Conservation (phyloP, 2,113 vertebrate genomes). For the Antechinus stuartii region DNA sequence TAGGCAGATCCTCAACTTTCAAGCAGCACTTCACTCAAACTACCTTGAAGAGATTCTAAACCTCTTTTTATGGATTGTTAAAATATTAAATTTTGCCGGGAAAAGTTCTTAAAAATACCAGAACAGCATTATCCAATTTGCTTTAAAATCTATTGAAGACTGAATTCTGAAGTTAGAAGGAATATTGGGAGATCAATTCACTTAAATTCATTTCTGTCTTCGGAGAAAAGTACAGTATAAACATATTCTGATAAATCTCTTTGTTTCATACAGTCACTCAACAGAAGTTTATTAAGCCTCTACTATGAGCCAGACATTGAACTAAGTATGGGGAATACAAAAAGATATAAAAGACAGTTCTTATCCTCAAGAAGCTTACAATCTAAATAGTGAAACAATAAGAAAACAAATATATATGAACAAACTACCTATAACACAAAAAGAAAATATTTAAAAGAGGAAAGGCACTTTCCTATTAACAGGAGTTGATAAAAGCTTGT, state of each 20-base stretch:
- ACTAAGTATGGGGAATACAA: not conserved
- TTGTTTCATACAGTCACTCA: not conserved
- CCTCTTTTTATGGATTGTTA: too few species aligned
- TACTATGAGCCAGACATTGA: not conserved
- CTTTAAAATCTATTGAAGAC: too few species aligned
- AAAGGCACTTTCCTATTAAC: not conserved
- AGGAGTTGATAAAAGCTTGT: not conserved
- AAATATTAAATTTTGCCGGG: too few species aligned
- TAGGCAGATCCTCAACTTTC: too few species aligned
- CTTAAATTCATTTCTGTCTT: not conserved
- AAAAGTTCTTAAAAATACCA: too few species aligned
- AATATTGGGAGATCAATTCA: not conserved
- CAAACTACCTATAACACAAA: not conserved
- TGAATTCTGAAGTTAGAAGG: too few species aligned
- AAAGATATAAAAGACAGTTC: not conserved
- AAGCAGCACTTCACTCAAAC: too few species aligned
- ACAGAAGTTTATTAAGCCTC: not conserved
- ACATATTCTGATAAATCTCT: not conserved
- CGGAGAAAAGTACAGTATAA: not conserved
- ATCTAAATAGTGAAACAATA: not conserved
- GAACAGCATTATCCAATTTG: too few species aligned
- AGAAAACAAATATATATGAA: not conserved
- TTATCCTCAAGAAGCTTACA: not conserved
- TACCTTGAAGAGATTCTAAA: too few species aligned
- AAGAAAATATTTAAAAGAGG: not conserved